A percentile compares a stretch with the other conserved stretches of the same genome.
phyloP scores from a whole-genome alignment of 2,113 vertebrate species.

The Macquaria australasica region DNA sequence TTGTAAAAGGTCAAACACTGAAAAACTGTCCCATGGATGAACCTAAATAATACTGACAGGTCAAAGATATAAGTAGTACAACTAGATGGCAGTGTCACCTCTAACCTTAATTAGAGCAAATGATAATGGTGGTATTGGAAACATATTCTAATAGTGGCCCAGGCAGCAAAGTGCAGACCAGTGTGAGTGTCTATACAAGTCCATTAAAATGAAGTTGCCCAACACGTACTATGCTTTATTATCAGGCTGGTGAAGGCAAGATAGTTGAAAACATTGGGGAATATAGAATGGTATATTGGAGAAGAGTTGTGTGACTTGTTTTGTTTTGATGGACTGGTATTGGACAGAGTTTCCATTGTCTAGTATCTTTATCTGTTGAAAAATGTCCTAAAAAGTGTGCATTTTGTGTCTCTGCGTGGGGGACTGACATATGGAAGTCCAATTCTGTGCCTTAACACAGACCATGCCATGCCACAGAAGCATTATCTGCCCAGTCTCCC shows the following conservation, averaged over 20 bases:
- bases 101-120: background rate
- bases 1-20: background rate
- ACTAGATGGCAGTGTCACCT: too few species aligned
- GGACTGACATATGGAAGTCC: slow-evolving; percentile 24
- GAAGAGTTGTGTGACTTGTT: background rate
- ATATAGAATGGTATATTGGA: background rate
- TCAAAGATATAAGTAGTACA: background rate
- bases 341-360: background rate
- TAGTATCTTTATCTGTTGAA: background rate
- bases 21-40: too few species aligned
- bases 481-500: slow-evolving; percentile 64
- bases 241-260: background rate
- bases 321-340: background rate
- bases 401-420: background rate
- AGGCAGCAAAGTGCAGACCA: background rate
- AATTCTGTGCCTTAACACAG: background rate
- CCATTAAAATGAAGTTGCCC: background rate
- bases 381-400: background rate
- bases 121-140: background rate
- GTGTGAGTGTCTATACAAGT: background rate
- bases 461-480: slow-evolving; percentile 20
- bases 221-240: background rate
- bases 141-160: background rate
- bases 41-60: background rate
- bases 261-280: background rate